Conservation (phyloP, 2,113 vertebrate genomes). For the Gracilinanus agilis region DNA sequence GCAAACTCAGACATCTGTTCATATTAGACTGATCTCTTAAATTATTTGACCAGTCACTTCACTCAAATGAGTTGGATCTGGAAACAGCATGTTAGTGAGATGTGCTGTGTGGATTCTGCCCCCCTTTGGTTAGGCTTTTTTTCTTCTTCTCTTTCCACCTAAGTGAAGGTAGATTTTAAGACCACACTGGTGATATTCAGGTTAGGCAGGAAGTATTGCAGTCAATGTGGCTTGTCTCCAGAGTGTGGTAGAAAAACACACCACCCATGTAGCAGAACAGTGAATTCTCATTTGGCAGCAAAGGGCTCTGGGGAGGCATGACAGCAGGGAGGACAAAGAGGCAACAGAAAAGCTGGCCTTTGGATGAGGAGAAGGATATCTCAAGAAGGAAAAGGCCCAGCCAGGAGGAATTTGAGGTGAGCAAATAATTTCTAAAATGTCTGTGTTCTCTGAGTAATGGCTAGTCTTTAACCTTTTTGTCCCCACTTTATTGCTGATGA, state of each 20-base stretch:
- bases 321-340: conserved; percentile 34
- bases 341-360: conserved; percentile 52
- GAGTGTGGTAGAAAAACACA: background rate
- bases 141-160: background rate
- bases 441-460: conserved; percentile 28
- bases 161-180: background rate
- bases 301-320: background rate
- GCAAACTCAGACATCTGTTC: background rate
- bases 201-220: background rate
- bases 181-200: conserved; percentile 14
- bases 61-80: background rate
- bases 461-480: conserved; percentile 36
- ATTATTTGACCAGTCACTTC: background rate
- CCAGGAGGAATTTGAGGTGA: conserved; percentile 60
- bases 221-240: conserved; percentile 9
- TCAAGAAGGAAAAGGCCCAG: conserved; percentile 61
- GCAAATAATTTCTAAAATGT: conserved; percentile 56
- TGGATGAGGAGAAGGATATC: conserved; percentile 57
- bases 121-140: background rate
- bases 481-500: conserved; percentile 1
- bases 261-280: conserved; percentile 4
- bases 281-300: background rate
- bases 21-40: background rate
- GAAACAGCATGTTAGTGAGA: background rate
- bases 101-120: background rate